Conservation (phyloP, 2,113 vertebrate species). For the Pristiophorus japonicus region DNA sequence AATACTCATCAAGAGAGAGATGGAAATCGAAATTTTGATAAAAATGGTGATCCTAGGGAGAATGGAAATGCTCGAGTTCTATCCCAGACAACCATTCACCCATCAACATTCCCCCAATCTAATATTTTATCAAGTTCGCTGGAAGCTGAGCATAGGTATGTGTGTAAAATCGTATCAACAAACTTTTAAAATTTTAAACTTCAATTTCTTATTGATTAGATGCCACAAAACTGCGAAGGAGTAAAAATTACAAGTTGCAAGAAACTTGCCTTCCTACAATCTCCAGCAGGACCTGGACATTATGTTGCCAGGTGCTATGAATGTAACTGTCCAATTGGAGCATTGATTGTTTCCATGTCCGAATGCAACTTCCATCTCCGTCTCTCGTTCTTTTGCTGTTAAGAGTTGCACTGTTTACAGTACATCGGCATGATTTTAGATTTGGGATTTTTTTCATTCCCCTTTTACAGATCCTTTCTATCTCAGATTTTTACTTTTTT, state of each 20-base stretch:
- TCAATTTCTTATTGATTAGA: background rate
- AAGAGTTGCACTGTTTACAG: background rate
- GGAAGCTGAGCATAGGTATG: conserved; percentile 70
- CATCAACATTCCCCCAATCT: conserved; percentile 59
- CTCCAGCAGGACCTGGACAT: background rate
- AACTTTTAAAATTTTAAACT: background rate
- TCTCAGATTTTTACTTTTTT: background rate
- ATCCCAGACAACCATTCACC: conserved; percentile 54
- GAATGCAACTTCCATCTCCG: background rate
- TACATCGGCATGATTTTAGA: background rate
- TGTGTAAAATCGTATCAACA: conserved; percentile 8
- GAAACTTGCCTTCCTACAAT: background rate
- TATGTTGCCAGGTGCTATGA: background rate
- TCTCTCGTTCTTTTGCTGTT: background rate
- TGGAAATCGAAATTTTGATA: conserved; percentile 61
- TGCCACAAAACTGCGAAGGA: background rate
- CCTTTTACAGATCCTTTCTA: background rate
- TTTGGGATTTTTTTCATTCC: background rate
- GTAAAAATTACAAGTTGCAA: background rate
- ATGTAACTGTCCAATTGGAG: background rate
- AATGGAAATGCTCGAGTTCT: conserved; percentile 55
- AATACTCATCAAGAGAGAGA: conserved; percentile 55
- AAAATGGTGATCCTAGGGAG: conserved; percentile 52
- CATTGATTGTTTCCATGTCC: background rate
- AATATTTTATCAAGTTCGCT: conserved; percentile 69